Percentiles rank a stretch among this genome's conserved stretches.
These are phyloP conservation scores for Tachina fera DNA, from an alignment of 2,888 invertebrate genomes.

Conservation along the genomic window DNA sequence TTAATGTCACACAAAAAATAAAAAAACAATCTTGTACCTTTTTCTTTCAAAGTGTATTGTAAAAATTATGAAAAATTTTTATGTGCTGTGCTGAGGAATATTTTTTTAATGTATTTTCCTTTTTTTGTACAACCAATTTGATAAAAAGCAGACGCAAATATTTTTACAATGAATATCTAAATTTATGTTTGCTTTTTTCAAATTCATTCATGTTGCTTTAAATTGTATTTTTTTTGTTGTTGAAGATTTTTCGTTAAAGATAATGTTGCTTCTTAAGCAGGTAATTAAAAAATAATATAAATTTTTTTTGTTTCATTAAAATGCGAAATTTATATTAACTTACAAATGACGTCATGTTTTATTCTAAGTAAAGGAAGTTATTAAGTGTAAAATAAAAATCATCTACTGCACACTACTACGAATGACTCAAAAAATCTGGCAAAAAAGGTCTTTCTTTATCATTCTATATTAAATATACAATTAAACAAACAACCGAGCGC, in stretches of 20 bases:
- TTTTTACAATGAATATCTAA: neutral
- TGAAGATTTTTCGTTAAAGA: conserved; percentile 13
- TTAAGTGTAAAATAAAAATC: neutral
- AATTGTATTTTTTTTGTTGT: neutral
- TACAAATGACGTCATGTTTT: conserved; percentile 45
- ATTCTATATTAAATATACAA: neutral
- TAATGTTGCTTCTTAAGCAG: conserved; percentile 38
- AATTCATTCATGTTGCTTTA: conserved; percentile 5
- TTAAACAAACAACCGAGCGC: neutral
- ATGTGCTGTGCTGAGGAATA: too few relatives aligned
- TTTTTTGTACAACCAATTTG: conserved; percentile 1
- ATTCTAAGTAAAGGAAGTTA: conserved; percentile 26
- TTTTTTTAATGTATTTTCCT: neutral
- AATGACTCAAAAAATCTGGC: conserved; percentile 49
- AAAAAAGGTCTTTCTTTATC: conserved; percentile 15
- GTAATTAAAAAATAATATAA: conserved; percentile 42
- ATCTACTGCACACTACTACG: neutral
- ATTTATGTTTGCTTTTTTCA: conserved; percentile 12
- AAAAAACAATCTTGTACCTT: too few relatives aligned
- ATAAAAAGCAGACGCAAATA: neutral
- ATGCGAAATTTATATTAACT: conserved; percentile 30
- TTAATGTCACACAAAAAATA: too few relatives aligned
- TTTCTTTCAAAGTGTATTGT: too few relatives aligned
- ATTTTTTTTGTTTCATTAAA: conserved; percentile 16
- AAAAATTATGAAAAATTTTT: too few relatives aligned